phyloP scores from a whole-genome alignment of 2,797 vertebrate species.

The Muscicapa comitata region DNA sequence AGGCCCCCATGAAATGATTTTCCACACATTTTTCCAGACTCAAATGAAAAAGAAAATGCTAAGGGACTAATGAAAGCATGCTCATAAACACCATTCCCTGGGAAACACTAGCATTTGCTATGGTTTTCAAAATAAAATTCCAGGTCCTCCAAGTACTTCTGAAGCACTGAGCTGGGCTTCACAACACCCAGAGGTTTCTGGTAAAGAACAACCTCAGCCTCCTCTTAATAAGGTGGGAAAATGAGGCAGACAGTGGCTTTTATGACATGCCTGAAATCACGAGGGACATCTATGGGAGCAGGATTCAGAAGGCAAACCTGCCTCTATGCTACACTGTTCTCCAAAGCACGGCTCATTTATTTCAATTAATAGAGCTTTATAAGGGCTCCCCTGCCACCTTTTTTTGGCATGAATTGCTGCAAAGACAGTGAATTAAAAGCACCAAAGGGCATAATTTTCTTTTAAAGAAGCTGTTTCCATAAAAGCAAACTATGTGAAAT shows the following conservation, averaged over 20 bases:
- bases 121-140: conserved; percentile 20
- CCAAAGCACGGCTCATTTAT: conserved; percentile 41
- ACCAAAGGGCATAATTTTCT: conserved; percentile 18
- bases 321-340: conserved; percentile 10
- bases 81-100: conserved; percentile 20
- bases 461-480: conserved; percentile 29
- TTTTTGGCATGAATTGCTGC: not conserved
- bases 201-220: not conserved
- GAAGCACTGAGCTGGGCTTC: not conserved
- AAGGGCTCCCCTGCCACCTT: conserved; percentile 38
- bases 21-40: conserved; percentile 33
- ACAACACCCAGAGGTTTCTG: not conserved
- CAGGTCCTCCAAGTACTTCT: not conserved
- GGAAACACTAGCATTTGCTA: not conserved
- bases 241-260: conserved; percentile 32
- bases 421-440: conserved; percentile 52
- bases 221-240: conserved; percentile 38
- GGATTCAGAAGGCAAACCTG: conserved; percentile 32
- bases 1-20: not conserved
- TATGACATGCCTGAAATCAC: conserved; percentile 28
- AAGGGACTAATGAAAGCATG: conserved; percentile 12
- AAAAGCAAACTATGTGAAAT: not conserved
- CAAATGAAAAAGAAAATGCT: not conserved
- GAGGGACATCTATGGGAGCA: not conserved
- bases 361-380: conserved; percentile 50